phyloP scores from a whole-genome alignment of 2,113 vertebrate species.

The Vulpes vulpes region DNA sequence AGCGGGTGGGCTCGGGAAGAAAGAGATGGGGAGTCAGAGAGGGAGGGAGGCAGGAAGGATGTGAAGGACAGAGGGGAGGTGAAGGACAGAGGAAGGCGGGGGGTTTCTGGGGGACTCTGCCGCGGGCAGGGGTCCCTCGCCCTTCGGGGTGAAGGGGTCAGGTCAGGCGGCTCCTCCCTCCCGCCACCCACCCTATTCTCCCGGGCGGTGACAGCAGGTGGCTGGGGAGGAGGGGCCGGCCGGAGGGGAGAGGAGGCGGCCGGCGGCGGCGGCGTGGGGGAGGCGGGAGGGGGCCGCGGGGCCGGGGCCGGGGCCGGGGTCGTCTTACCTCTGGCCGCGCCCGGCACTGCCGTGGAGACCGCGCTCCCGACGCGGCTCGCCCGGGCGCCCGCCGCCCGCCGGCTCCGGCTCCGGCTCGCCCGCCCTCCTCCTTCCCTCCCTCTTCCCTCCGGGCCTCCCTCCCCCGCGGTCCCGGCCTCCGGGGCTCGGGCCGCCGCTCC shows the following conservation, averaged over 20 bases:
- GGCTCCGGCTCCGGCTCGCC: conserved; percentile 58
- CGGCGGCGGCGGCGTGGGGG: neutral
- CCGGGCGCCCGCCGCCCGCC: conserved; percentile 64
- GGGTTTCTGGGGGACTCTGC: neutral
- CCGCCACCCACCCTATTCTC: conserved; percentile 16
- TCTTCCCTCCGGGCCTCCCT: neutral
- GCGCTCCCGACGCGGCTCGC: conserved; percentile 72
- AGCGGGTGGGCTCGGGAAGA: conserved; percentile 27
- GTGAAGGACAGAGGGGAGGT: conserved; percentile 69
- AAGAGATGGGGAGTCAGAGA: neutral
- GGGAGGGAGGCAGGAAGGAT: conserved; percentile 4
- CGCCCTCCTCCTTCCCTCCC: conserved; percentile 32
- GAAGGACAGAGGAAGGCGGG: neutral
- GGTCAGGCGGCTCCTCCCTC: conserved; percentile 72
- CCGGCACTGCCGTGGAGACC: conserved; percentile 80
- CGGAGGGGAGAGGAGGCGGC: neutral
- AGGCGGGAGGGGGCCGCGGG: neutral
- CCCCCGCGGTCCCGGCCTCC: conserved; percentile 38
- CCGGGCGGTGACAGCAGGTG: conserved; percentile 74
- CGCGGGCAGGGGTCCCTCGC: conserved; percentile 26
- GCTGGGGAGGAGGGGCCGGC: conserved; percentile 62
- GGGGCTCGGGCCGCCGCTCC: neutral
- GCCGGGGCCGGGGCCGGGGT: conserved; percentile 54
- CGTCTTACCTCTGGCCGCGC: conserved; percentile 79
- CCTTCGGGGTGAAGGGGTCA: conserved; percentile 49